Evolutionary conservation across 23 tunicate genomes (phyloP), one percentile per base, ranked within the genome.

Genomic region (Trididemnum clinides): DNA sequence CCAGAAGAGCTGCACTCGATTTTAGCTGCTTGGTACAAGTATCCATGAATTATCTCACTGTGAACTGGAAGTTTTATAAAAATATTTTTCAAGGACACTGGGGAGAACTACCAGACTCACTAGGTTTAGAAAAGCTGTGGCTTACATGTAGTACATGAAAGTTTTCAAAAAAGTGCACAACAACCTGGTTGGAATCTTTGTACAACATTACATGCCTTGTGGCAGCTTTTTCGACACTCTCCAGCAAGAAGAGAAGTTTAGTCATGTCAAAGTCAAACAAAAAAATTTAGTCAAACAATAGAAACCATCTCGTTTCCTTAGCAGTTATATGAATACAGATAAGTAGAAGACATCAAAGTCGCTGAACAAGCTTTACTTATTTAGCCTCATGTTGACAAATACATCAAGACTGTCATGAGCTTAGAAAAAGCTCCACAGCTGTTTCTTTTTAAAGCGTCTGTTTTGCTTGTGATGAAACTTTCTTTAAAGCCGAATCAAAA

Each of bases 281-380:
- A n/a, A n/a, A n/a, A n/a, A n/a, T n/a, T n/a, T n/a, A n/a, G n/a
- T n/a, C n/a, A 20, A 5, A 23, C 38, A 7, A 73, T 29, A 2
- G 80, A 29, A 5, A 37, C 57, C 19, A 29, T 19, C 31, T 26
- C 38, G 5, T 73, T 73, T 73, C 80, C 80, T 29, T 37, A 36
- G 27, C 54, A 73, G 29, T 73, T 37, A 20, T 73, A 23, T 28
- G 26, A 37, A n/a, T 57, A 73, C 22, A 21, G 80, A 37, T 73
- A 57, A 57, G 80, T 73, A 19, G 80, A 73, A 73, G 31, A 73
- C 22, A 26, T 73, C 10, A 37, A 20, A 15, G 80, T 73, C 29
- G 80, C 80, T n/a, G 80, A 73, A 36, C 54, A 57, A 73, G 80
- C 57, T 26, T 37, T 36, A 10, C 28, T 36, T 5, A 73, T 73